Base-by-base conservation (phyloP, 2,888 invertebrate genomes). In the Noctua fimbriata region DNA sequence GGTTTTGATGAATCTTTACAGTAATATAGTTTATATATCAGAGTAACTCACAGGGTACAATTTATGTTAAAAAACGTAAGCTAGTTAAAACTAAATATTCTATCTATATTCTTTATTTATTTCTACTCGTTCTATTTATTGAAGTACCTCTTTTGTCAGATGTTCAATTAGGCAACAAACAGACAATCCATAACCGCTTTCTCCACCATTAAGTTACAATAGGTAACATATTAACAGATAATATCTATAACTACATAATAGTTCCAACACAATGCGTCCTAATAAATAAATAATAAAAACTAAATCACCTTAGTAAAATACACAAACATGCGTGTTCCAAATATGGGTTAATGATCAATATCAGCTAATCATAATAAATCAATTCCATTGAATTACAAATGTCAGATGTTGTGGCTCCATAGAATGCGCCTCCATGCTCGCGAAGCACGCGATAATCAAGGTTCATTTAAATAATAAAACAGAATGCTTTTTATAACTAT, bases 301-400 rank as follows among this genome's bases (percentile, higher is more conserved):
- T 44, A 69, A 63, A 44, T 24, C 41, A 71, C 24, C 32, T n/a
- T n/a, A 44, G 49, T n/a, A n/a, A 63, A 49, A 73, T 7, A 66
- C 16, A 69, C 3, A n/a, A 2, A 67, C 66, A 67, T 60, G 74
- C 80, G 70, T 83, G 83, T 72, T 36, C 28, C 32, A 52, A 63
- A 75, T 70, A 78, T 63, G 55, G 49, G 47, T 49, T 83, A 65
- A n/a, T 74, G 67, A 79, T 67, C 21, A 49, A 58, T 83, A 79
- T 71, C 83, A 58, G 58, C 36, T 60, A 65, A 83, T 80, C 21
- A 58, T 67, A 63, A 84, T 84, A 83, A 81, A 83, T 84, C 69
- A 84, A 76, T 76, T 84, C 58, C 36, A 72, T 73, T 76, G 81
- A 70, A 83, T 76, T 32, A 49, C 41, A 66, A 84, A 81, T 73